A percentile compares a stretch with the other conserved stretches of the same genome.
Conservation (phyloP, 1,140 invertebrate genomes). For the Chlorops oryzae region DNA sequence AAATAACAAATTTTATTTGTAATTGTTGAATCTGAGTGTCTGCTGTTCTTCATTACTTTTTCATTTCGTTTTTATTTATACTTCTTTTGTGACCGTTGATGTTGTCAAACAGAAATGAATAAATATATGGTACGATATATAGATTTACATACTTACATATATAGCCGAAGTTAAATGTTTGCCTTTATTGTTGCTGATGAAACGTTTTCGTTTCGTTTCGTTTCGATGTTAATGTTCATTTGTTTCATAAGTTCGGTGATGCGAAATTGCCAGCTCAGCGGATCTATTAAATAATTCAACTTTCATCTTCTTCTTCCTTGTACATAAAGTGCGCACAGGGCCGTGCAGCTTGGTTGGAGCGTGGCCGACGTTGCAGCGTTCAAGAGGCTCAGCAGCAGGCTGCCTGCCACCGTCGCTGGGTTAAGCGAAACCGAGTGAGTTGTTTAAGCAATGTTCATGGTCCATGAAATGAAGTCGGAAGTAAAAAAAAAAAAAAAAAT, state of each 20-base stretch:
- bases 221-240: no score
- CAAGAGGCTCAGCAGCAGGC: slow-evolving; percentile 56
- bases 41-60: no score
- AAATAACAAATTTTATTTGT: no score
- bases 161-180: neutral
- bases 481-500: no score
- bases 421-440: slow-evolving; percentile 74
- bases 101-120: neutral
- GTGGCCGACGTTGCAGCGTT: slow-evolving; percentile 61
- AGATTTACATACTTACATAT: slow-evolving; percentile 3
- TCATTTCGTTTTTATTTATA: neutral
- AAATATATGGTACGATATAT: neutral
- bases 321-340: slow-evolving; percentile 60
- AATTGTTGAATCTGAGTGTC: no score
- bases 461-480: slow-evolving; percentile 48
- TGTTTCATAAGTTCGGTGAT: no score
- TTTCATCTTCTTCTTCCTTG: neutral
- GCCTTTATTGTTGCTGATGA: neutral
- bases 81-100: neutral
- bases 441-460: slow-evolving; percentile 63
- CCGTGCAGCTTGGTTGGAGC: slow-evolving; percentile 73
- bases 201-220: neutral
- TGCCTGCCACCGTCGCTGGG: slow-evolving; percentile 66
- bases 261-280: no score
- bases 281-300: no score